Percentiles rank a stretch among this genome's conserved stretches.
These are phyloP conservation scores for Karalla daura DNA, from an alignment of 2,797 vertebrate species.

Conservation along the genomic window DNA sequence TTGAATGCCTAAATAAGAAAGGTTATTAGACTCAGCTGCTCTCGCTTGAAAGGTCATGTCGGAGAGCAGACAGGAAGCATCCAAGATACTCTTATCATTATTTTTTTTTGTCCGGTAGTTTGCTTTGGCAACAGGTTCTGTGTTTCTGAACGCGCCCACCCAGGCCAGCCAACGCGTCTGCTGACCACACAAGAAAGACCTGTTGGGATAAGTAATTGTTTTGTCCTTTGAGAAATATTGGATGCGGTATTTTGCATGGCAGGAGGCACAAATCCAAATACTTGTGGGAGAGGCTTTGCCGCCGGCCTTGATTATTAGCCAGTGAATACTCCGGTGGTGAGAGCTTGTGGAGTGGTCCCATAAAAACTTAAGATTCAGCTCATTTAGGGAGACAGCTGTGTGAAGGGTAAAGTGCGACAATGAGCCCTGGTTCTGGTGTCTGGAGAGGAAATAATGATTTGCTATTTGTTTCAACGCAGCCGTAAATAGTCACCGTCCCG, in stretches of 20 bases:
- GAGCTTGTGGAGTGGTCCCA: conserved; percentile 29
- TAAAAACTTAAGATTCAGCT: conserved; percentile 39
- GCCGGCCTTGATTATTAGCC: conserved; percentile 36
- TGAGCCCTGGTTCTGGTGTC: conserved; percentile 7
- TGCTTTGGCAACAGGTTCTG: conserved; percentile 44
- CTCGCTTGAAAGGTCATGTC: conserved; percentile 74
- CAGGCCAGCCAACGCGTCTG: conserved; percentile 16
- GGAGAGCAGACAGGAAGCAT: conserved; percentile 55
- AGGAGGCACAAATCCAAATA: conserved; percentile 18
- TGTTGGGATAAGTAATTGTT: conserved; percentile 13
- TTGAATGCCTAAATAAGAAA: conserved; percentile 81
- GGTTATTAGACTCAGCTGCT: conserved; percentile 72
- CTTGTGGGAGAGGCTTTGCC: conserved; percentile 23
- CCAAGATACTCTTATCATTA: conserved; percentile 55
- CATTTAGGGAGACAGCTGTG: conserved; percentile 39
- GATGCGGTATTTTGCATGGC: neutral
- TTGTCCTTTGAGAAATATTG: conserved; percentile 15
- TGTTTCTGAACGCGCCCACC: conserved; percentile 27
- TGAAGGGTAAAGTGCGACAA: conserved; percentile 14
- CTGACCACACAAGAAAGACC: neutral
- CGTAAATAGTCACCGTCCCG: conserved; percentile 3
- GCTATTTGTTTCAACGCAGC: conserved; percentile 28
- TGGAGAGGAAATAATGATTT: conserved; percentile 36
- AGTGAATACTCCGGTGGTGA: conserved; percentile 3
- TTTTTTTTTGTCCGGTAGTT: conserved; percentile 69